Base-by-base conservation (phyloP, 1,140 invertebrate genomes). In the Lasioglossum baleicum region DNA sequence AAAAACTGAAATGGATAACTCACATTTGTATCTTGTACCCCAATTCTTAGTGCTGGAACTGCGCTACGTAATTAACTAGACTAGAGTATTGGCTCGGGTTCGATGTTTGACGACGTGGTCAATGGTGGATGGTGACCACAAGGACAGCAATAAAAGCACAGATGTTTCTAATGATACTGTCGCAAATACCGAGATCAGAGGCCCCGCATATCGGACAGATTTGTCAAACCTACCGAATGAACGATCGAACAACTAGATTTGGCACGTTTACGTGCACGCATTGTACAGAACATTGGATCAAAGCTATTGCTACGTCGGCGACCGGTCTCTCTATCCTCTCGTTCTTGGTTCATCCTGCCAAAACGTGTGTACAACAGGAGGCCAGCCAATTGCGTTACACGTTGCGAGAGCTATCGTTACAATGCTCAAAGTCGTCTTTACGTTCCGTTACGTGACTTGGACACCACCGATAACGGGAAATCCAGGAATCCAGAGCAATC, bases 211-310 rank as follows among this genome's bases (percentile, higher is more conserved):
- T 75, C 75, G 56, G 56, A 72, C 48, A 31, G 58, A 53, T 20
- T 73, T 58, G 73, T 81, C 75, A 56, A 80, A 77, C 64, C 83
- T 61, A 72, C 77, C 80, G 81, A 82, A 85, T 73, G 79, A 79
- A 70, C 78, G 86, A 88, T 84, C 81, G 80, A 80, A 86, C 85
- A 85, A 84, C 65, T 77, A 70, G 81, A 82, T 87, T 87, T 83
- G 73, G 74, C 72, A 74, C 78, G 75, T 85, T 84, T 84, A 65
- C 75, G 67, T 84, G 81, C 78, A 76, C 84, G 80, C 71, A 81
- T 79, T 76, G 73, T 76, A 84, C 78, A 80, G 78, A 84, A 79
- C 80, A 81, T 74, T 73, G 80, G 81, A 82, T 78, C 80, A 82
- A 82, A 82, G 80, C 80, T 78, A 82, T 86, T 65, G 72, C 80